phyloP scores from a whole-genome alignment of 2,113 vertebrate genomes.

The Equus quagga region DNA sequence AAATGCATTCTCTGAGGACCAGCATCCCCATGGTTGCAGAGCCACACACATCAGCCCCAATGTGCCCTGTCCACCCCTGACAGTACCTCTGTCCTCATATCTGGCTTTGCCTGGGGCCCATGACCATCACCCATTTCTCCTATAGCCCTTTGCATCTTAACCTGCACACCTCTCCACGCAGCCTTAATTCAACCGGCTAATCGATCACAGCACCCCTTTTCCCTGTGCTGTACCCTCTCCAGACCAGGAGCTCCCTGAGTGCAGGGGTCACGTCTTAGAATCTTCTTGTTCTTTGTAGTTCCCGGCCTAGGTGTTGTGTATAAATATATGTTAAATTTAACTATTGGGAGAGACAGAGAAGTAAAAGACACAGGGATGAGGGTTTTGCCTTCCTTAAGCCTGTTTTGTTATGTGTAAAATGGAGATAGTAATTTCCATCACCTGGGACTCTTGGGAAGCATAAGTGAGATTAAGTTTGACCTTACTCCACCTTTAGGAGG shows the following conservation, averaged over 20 bases:
- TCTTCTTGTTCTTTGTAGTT: background rate
- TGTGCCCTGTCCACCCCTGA: background rate
- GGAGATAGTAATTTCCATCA: background rate
- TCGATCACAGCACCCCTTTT: background rate
- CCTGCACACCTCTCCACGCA: background rate
- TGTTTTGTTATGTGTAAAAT: background rate
- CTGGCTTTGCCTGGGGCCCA: constrained; percentile 73
- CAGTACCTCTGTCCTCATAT: constrained; percentile 31
- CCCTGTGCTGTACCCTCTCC: background rate
- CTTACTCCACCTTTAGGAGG: background rate
- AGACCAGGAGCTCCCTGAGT: background rate
- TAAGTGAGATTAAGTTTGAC: background rate
- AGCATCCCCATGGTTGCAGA: background rate
- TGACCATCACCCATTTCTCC: background rate
- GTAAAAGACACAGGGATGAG: background rate
- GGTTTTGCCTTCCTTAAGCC: background rate
- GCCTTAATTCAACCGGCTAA: background rate
- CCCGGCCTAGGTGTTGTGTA: background rate
- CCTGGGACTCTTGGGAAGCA: background rate
- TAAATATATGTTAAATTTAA: constrained; percentile 39
- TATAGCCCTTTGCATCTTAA: background rate
- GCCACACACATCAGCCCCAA: background rate
- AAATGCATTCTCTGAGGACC: background rate
- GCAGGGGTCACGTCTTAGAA: background rate
- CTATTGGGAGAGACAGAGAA: background rate